Base-by-base conservation (phyloP, 2,888 invertebrate genomes). In the Lottia gigantea region DNA sequence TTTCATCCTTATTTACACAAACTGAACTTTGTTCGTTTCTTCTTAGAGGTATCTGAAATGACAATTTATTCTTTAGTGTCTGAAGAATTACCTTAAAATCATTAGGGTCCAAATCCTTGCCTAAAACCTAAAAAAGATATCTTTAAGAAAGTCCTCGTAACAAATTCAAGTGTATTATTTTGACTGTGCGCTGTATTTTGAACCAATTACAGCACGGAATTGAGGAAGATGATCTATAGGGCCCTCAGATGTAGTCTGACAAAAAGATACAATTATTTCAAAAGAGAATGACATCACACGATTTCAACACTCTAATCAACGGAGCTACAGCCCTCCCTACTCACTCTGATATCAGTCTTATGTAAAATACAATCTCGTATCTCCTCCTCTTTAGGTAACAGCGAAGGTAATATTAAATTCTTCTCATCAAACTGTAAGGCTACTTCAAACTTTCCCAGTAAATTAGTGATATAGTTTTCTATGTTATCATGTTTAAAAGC, bases 401-500 rank as follows among this genome's bases (percentile, higher is more conserved):
- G 90, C 0, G 97, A 96, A 12, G 98, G 98, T 72, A 99, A 95
- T 71, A 99, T 90, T 1, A 97, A 89, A 19, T 95, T 94, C 26
- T 97, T 90, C 19, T 94, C 94, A 87, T 98, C 98, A 95, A 97
- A 98, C 31, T 96, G 95, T 69, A 99, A 90, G 0, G 98, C 98
- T 70, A 99, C 94, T 90, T 98, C 98, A 89, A 98, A 98, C 90
- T 98, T 98, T 90, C 96, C 96, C 70, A 98, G 90, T 62, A 98
- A 90, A 81, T 94, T 95, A 6, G 97, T 93, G 68, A 97, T 95
- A 83, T 97, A 95, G 66, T 94, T 93, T 82, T 92, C 91, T 0
- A 92, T 92, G 80, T 92, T 92, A 62, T 87, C 85, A 4, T 87
- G 83, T 0, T 82, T 80, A 70, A 93, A 92, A 7, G 94, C 93